Evolutionary conservation across 1,140 invertebrate species (phyloP).

Genomic region (Drosophila azteca): DNA sequence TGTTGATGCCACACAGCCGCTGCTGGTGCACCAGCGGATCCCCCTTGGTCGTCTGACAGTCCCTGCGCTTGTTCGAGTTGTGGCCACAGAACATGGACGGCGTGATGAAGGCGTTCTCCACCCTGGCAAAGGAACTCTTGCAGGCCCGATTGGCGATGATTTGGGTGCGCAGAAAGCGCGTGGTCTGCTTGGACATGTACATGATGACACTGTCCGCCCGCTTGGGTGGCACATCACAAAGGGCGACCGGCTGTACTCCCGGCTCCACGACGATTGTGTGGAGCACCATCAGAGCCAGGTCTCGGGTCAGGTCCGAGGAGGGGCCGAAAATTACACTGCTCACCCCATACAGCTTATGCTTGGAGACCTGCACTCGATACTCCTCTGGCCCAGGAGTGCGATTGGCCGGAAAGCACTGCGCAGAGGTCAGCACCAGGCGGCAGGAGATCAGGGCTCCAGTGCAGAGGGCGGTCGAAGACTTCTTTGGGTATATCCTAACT

Average conservation of each 20-base stretch:
- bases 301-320: neutral
- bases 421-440: conserved; percentile 43
- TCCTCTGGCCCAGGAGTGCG: neutral
- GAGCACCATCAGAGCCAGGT: conserved; percentile 38
- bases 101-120: conserved; percentile 39
- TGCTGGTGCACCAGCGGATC: conserved; percentile 35
- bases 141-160: conserved; percentile 37
- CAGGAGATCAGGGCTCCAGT: conserved; percentile 31
- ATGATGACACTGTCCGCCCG: conserved; percentile 35
- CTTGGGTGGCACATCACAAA: conserved; percentile 21
- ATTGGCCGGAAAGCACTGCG: conserved; percentile 26
- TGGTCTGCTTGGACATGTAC: conserved; percentile 27
- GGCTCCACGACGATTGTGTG: neutral
- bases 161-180: conserved; percentile 43
- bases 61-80: conserved; percentile 31
- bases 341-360: conserved; percentile 11
- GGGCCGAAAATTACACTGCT: conserved; percentile 4
- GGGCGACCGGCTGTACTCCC: conserved; percentile 13
- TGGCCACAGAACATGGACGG: conserved; percentile 44
- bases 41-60: conserved; percentile 41
- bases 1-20: conserved; percentile 52
- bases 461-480: conserved; percentile 13
- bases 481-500: conserved; percentile 13
- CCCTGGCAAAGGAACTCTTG: conserved; percentile 39
- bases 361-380: conserved; percentile 26